Evolutionary conservation across 1,140 invertebrate genomes (phyloP), one percentile per base, ranked within the genome.

Genomic region (Globodera rostochiensis): DNA sequence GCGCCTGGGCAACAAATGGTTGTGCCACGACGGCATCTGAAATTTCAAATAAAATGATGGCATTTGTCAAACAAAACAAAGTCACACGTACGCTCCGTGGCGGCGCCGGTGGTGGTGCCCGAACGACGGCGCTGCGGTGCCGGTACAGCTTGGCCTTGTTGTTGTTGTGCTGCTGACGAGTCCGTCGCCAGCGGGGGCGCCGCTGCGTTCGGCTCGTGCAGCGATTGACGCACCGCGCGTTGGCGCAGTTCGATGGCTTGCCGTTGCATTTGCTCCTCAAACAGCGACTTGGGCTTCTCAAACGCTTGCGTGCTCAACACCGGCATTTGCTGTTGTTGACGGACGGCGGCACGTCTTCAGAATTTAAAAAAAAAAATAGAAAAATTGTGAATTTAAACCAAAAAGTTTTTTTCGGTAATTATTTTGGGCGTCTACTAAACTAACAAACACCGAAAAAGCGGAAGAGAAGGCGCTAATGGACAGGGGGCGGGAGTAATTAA

Each of bases 281-380:
- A 89, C 21, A 89, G 83, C 8, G 84, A 81, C 74, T 89, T 87
- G 25, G 88, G 88, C 7, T 87, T 81, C 57, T 89, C 88, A 66
- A 89, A 89, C 21, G 82, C 46, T 7, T 83, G 69, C 13, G 75
- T 76, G 21, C 53, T 84, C 50, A 79, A 36, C 21, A 49, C 46
- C 9, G 60, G 36, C 49, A 25, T 36, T 8, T n/a, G 21, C 4
- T 25, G 13, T 13, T 69, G n/a, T 25, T 78, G 46, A 4, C 47
- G 45, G 46, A 1, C 36, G 36, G 36, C 36, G 36, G 77, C 64
- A 50, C 66, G 46, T 36, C 25, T 78, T 64, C 71, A 21, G 19
- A 6, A 78, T 64, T 46, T 1, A 0, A 75, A n/a, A n/a, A n/a
- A 53, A 6, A 7, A 21, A 76, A 21, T 25, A 19, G 8, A 19